A percentile compares a stretch with the other conserved stretches of the same genome.
phyloP scores from a whole-genome alignment of 2,797 vertebrate species.

The Coregonus suidteri region DNA sequence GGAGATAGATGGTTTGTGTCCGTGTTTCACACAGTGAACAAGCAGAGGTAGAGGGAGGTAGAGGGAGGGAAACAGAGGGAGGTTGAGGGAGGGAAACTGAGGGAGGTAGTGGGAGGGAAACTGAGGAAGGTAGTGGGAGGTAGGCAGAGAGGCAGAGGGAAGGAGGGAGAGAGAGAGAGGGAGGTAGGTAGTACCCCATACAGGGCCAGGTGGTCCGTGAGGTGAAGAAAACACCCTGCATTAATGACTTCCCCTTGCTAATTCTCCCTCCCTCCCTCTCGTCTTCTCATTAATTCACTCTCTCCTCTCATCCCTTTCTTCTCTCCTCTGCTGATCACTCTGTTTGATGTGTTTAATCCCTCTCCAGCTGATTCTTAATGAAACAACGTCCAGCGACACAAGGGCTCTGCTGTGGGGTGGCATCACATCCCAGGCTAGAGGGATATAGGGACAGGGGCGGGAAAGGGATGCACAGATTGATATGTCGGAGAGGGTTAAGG shows the following conservation, averaged over 20 bases:
- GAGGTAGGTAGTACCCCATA: background rate
- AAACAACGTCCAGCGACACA: constrained; percentile 50
- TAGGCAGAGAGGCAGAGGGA: background rate
- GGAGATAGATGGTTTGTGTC: background rate
- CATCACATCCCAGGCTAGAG: background rate
- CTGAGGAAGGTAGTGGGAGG: no score
- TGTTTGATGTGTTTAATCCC: constrained; percentile 53
- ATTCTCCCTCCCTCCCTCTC: background rate
- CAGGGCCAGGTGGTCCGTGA: constrained; percentile 16
- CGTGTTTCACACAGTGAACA: no score
- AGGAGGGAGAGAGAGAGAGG: background rate
- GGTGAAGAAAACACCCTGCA: constrained; percentile 28
- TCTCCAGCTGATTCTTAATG: constrained; percentile 64
- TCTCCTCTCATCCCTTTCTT: constrained; percentile 15
- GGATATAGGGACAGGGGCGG: background rate
- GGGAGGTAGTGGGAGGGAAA: no score
- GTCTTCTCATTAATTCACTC: background rate
- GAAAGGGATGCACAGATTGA: constrained; percentile 8
- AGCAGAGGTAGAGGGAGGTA: no score
- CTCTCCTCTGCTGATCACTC: constrained; percentile 26
- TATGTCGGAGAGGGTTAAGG: constrained; percentile 29
- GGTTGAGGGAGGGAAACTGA: no score
- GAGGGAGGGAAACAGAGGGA: background rate
- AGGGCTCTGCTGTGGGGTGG: background rate
- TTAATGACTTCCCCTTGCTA: constrained; percentile 35